Base-by-base conservation (phyloP, 2,113 vertebrate genomes). In the Engraulis encrasicolus region DNA sequence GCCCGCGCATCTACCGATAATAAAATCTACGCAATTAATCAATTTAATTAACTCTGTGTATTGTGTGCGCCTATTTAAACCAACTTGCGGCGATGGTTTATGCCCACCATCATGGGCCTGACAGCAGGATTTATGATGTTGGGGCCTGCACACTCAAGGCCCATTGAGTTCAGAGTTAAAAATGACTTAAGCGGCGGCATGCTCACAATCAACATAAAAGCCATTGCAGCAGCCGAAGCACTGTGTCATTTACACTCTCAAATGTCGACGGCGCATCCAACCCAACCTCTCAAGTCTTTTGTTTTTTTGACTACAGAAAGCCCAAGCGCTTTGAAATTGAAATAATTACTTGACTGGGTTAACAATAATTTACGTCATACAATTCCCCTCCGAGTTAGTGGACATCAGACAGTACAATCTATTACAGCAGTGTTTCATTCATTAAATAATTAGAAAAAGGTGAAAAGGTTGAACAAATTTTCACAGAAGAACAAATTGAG, bases 1-100 rank as follows among this genome's bases (percentile, higher is more conserved):
- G 82, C 74, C n/a, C 23, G 71, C 83, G 86, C 84, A 91, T 90
- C 87, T 86, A 14, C 37, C 86, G 81, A 81, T 84, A 83, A 90
- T 84, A 84, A 85, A 84, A 84, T 87, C 83, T 81, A 40, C 86
- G 83, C 84, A 88, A 92, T 90, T 90, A 87, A 89, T 79, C 85
- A 87, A 86, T 91, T 86, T 90, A 92, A 92, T 92, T 87, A 86
- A 74, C 66, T 74, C 66, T 74, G 66, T 74, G 34, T 74, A 74
- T 31, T 74, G 66, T 74, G 66, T 74, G 12, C 34, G 66, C 66
- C 66, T 74, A 31, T 31, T 74, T 74, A 74, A 74, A 74, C 31
- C 66, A 74, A 74, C 66, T n/a, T 74, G 27, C 14, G 1, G 34
- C 9, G 54, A 81, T 81, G 50, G 37, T 54, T 58, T 37, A 81